A percentile compares a stretch with the other conserved stretches of the same genome.
phyloP scores from a whole-genome alignment of 2,113 vertebrate species.

The Leptobrachium leishanense region DNA sequence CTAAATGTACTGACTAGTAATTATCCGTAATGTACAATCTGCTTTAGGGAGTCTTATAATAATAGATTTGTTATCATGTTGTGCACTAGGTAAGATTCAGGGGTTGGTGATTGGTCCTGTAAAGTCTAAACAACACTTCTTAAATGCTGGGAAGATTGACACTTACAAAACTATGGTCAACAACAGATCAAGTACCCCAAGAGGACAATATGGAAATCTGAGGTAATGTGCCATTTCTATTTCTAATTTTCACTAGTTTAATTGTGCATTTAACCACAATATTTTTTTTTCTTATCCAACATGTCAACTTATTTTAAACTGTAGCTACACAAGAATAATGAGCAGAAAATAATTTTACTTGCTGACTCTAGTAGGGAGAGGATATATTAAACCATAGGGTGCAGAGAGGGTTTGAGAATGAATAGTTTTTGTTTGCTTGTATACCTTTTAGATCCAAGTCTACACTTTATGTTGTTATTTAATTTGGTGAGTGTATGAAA shows the following conservation, averaged over 20 bases:
- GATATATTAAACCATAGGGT: no score
- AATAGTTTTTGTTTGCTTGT: no score
- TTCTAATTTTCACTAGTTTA: neutral
- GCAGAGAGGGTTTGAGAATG: no score
- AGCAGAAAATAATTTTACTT: no score
- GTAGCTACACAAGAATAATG: no score
- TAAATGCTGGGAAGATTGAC: slow-evolving; percentile 13
- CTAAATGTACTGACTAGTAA: slow-evolving; percentile 39
- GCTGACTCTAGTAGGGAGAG: no score
- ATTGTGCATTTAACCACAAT: neutral
- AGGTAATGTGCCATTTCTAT: slow-evolving; percentile 19
- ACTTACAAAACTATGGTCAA: neutral
- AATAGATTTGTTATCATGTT: slow-evolving; percentile 24
- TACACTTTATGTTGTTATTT: no score
- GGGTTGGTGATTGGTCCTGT: slow-evolving; percentile 28
- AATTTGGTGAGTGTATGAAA: no score
- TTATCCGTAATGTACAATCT: slow-evolving; percentile 24
- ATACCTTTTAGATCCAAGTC: no score
- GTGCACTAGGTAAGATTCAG: slow-evolving; percentile 1
- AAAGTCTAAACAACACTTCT: slow-evolving; percentile 14
- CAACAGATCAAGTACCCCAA: neutral
- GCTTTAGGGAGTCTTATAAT: slow-evolving; percentile 4
- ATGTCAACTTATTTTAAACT: no score
- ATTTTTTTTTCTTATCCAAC: no score
- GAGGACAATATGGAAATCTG: neutral